These are phyloP conservation scores for Alosa alosa DNA, from an alignment of 2,113 vertebrate genomes.

Conservation along the genomic window DNA sequence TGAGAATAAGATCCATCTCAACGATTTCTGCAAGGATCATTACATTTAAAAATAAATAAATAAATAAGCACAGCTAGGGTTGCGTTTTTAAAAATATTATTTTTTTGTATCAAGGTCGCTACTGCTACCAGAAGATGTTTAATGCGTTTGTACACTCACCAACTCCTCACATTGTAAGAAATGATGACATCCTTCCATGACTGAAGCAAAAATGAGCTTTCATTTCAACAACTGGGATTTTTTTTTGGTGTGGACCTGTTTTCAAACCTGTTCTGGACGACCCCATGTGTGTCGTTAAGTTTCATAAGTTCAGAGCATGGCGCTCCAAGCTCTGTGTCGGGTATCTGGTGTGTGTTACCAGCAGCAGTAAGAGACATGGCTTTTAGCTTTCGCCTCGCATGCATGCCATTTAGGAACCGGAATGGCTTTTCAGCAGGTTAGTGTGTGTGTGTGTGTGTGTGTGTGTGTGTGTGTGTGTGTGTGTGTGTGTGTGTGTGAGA, in stretches of 20 bases:
- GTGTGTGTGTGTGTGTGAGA: background rate
- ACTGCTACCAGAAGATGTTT: background rate
- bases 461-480: background rate
- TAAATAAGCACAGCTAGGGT: background rate
- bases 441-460: slow-evolving; percentile 31
- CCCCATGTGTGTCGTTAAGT: background rate
- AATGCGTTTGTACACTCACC: background rate
- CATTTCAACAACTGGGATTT: background rate
- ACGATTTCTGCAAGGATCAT: background rate
- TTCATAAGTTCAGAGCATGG: background rate
- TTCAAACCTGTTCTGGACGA: background rate
- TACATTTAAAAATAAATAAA: background rate
- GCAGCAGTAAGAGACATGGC: background rate
- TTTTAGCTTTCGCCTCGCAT: background rate
- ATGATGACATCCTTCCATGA: background rate
- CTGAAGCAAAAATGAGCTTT: background rate
- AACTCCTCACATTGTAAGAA: background rate
- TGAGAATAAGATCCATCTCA: background rate
- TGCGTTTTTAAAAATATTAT: background rate
- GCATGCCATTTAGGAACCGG: background rate
- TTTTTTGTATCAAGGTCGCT: background rate
- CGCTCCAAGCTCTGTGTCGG: background rate
- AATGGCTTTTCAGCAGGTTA: background rate
- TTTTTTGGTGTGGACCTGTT: background rate
- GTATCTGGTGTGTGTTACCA: slow-evolving; percentile 2